phyloP scores from a whole-genome alignment of 2,797 vertebrate species.

The Acropternis orthonyx region DNA sequence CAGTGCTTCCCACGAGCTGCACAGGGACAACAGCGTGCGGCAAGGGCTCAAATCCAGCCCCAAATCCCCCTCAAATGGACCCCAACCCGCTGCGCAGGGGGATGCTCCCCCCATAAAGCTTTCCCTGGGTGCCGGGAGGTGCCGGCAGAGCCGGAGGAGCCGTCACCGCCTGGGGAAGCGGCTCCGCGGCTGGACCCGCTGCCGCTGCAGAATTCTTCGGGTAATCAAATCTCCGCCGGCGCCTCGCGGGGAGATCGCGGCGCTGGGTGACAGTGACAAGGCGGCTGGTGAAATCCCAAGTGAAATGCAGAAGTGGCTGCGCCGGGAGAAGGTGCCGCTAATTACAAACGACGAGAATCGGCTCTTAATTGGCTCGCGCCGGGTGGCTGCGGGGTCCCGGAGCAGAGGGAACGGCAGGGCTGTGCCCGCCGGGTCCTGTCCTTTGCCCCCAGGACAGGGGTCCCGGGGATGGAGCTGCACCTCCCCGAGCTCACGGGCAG shows the following conservation, averaged over 20 bases:
- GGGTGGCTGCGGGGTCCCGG: background rate
- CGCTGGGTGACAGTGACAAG: constrained; percentile 57
- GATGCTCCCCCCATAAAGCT: background rate
- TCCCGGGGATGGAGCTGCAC: background rate
- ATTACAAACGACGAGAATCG: background rate
- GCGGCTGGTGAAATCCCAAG: constrained; percentile 46
- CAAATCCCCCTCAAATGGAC: background rate
- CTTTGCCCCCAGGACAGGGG: background rate
- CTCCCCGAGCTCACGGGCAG: background rate
- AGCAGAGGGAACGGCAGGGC: background rate
- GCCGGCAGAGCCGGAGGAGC: background rate
- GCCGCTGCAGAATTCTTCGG: background rate
- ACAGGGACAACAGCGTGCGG: accelerated
- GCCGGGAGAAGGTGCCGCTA: constrained; percentile 30
- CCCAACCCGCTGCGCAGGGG: accelerated
- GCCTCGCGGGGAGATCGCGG: background rate
- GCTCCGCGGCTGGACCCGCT: background rate
- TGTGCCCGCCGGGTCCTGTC: background rate
- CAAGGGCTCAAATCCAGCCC: background rate
- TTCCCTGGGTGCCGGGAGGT: background rate
- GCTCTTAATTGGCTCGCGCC: constrained; percentile 5
- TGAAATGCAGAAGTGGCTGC: constrained; percentile 8
- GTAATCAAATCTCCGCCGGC: constrained; percentile 11
- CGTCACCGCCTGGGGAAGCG: background rate
- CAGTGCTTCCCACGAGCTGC: background rate